Evolutionary conservation across 1,140 invertebrate species (phyloP), one percentile per base, ranked within the genome.

Genomic region (Pteromalus puparum): DNA sequence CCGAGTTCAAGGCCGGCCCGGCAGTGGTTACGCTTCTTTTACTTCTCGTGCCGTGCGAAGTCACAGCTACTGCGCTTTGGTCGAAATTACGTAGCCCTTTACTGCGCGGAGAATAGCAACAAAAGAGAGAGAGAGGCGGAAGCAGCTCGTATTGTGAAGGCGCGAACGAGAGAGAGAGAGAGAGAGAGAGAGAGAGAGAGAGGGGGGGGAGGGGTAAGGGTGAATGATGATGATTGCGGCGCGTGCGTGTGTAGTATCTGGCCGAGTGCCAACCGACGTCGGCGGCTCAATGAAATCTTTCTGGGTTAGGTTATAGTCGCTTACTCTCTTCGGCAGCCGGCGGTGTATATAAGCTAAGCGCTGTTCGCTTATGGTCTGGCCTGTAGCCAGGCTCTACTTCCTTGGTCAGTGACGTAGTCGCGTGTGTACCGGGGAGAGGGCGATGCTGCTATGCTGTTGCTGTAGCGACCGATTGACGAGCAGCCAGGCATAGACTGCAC

Each of bases 281-380:
- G 88, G 89, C 84, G 86, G 87, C 91, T 93, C 91, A 93, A 93
- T 93, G 92, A 91, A 93, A 92, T 92, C 91, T 92, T 93, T 92
- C 90, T 92, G 81, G 91, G 91, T 92, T 93, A 91, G 88, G 86
- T 90, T 90, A 89, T 89, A 89, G 90, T 89, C 87, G 88, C 6
- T 61, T 61, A 61, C 53, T 61, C 53, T 61, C 53, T 61, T 61
- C 53, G 53, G 21, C 21, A 61, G 53, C 53, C 53, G 83, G 88
- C 21, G 83, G 88, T 89, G 68, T 26, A 26, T 70, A 70, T 28
- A 28, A 30, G 68, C 68, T 70, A 70, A 28, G 68, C 68, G 68
- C 24, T 26, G 67, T 26, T 28, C 67, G 26, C 26, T 70, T 70
- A 70, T 90, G 89, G 42, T 38, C 88, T 91, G 90, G 89, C 89